These are phyloP conservation scores for Drosophila kanapiae DNA, from an alignment of 1,140 invertebrate genomes.

Conservation along the genomic window DNA sequence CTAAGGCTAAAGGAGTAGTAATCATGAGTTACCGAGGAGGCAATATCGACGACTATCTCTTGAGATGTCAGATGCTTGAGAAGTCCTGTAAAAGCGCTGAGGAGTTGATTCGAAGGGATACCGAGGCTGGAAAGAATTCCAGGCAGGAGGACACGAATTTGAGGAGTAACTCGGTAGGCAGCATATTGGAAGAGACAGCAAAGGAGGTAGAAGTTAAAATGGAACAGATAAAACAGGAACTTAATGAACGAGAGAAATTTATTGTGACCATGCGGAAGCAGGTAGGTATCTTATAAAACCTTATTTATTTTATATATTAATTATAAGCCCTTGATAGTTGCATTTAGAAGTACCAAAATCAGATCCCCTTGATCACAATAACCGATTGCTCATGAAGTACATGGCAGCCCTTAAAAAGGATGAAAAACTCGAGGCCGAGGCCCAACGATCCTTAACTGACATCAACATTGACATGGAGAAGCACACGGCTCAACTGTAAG, in stretches of 20 bases:
- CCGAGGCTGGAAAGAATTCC: not conserved
- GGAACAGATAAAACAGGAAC: conserved; percentile 87
- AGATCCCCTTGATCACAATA: not conserved
- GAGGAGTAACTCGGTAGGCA: conserved; percentile 14
- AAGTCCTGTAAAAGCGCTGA: not conserved
- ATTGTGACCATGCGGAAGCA: conserved; percentile 71
- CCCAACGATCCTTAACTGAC: conserved; percentile 17
- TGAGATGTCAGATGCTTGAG: not conserved
- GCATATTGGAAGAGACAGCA: conserved; percentile 87
- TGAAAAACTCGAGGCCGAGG: conserved; percentile 52
- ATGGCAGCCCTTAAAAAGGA: conserved; percentile 50
- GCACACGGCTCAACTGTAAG: conserved; percentile 26
- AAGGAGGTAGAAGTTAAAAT: conserved; percentile 87
- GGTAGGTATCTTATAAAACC: conserved; percentile 24
- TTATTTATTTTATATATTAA: too few relatives aligned
- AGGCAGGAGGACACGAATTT: not conserved
- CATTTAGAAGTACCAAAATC: not conserved
- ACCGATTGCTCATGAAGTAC: conserved; percentile 56
- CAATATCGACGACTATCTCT: not conserved
- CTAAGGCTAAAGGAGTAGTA: not conserved
- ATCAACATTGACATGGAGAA: conserved; percentile 19
- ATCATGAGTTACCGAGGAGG: conserved; percentile 4
- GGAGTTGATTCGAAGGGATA: not conserved
- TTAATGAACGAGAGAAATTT: conserved; percentile 86
- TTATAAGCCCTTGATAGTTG: not conserved